Percentiles rank a stretch among this genome's conserved stretches.
Evolutionary conservation across 2,113 vertebrate genomes (phyloP).

Genomic region (Oriolus oriolus): DNA sequence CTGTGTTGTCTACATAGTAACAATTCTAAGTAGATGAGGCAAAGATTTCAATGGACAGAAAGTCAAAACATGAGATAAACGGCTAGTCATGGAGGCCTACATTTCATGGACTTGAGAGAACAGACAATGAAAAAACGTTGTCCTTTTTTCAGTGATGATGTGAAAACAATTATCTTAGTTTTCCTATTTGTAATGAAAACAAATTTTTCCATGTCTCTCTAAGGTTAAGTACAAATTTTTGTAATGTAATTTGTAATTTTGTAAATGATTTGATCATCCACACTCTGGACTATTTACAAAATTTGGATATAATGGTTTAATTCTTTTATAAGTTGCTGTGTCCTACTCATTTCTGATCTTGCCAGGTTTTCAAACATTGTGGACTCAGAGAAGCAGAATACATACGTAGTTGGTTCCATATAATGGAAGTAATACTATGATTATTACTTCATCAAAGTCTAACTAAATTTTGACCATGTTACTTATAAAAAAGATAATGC

Average conservation of each 20-base stretch:
- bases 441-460: not conserved
- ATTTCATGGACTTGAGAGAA: not conserved
- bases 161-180: not conserved
- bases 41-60: not conserved
- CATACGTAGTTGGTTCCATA: not conserved
- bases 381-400: not conserved
- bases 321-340: not conserved
- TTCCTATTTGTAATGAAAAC: not conserved
- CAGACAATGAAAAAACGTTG: not conserved
- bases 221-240: not conserved
- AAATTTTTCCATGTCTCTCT: not conserved
- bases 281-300: not conserved
- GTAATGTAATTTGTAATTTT: too few species aligned
- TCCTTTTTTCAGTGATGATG: not conserved
- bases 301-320: not conserved
- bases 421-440: not conserved
- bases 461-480: not conserved
- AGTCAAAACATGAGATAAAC: not conserved
- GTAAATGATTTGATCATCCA: not conserved
- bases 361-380: not conserved
- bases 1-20: not conserved
- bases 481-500: not conserved
- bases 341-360: not conserved
- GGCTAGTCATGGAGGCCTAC: not conserved
- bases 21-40: not conserved